Percentiles rank a stretch among this genome's conserved stretches.
phyloP scores from a whole-genome alignment of 2,888 invertebrate species.

The Leptopilina myrica region DNA sequence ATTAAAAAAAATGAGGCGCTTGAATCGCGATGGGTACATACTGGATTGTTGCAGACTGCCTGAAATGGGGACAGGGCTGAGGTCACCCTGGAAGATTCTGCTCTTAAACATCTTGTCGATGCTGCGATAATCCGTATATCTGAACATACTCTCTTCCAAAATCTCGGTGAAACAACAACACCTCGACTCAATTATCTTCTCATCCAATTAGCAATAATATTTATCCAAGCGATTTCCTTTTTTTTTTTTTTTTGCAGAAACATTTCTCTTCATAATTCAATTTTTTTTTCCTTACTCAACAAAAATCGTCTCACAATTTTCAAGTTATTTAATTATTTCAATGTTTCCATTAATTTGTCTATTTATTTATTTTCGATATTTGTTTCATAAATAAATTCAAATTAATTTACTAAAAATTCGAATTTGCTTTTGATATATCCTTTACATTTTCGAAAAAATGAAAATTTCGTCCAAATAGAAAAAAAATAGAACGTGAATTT shows the following conservation, averaged over 20 bases:
- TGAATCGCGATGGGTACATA: slow-evolving; percentile 60
- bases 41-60: slow-evolving; percentile 69
- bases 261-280: too few species aligned
- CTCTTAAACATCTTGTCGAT: slow-evolving; percentile 71
- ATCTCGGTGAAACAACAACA: not conserved
- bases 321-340: too few species aligned
- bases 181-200: not conserved
- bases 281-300: not conserved
- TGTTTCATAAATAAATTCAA: too few species aligned
- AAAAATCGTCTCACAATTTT: too few species aligned
- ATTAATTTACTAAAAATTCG: too few species aligned
- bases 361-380: too few species aligned
- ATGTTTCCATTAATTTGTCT: too few species aligned
- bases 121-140: slow-evolving; percentile 63
- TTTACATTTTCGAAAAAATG: too few species aligned
- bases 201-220: not conserved
- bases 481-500: too few species aligned
- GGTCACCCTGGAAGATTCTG: slow-evolving; percentile 70
- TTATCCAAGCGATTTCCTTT: not conserved
- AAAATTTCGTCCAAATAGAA: too few species aligned
- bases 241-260: not conserved
- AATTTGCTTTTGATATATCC: too few species aligned
- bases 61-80: slow-evolving; percentile 68
- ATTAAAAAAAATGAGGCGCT: slow-evolving; percentile 1
- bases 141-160: slow-evolving; percentile 57